Percentiles rank a stretch among this genome's conserved stretches.
Evolutionary conservation across 2,888 invertebrate species (phyloP).

Genomic region (Copidosoma aretas): DNA sequence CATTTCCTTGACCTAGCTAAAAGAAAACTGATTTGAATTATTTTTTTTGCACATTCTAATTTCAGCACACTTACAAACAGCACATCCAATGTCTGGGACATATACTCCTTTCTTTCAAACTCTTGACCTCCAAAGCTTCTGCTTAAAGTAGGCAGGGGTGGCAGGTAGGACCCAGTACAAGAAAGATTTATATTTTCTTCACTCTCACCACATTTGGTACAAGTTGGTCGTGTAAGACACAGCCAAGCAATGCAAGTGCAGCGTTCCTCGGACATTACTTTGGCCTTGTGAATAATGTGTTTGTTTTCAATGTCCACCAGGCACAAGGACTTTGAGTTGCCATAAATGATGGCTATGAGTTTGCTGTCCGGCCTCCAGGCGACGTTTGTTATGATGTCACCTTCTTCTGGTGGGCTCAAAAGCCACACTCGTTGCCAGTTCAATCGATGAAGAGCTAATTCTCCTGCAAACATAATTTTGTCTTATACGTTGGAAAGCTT

Average conservation of each 20-base stretch:
- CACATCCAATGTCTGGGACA: slow-evolving; percentile 63
- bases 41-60: neutral
- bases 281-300: slow-evolving; percentile 73
- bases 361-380: slow-evolving; percentile 97
- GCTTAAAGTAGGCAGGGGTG: slow-evolving; percentile 64
- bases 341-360: slow-evolving; percentile 68
- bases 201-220: slow-evolving; percentile 24
- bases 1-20: slow-evolving; percentile 77
- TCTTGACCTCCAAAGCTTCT: slow-evolving; percentile 60
- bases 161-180: slow-evolving; percentile 61
- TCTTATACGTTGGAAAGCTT: neutral
- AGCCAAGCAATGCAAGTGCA: slow-evolving; percentile 75
- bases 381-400: slow-evolving; percentile 74
- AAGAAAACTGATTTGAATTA: slow-evolving; percentile 4
- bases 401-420: slow-evolving; percentile 77
- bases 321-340: slow-evolving; percentile 51
- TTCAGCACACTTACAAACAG: slow-evolving; percentile 57
- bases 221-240: slow-evolving; percentile 46
- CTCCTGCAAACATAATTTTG: slow-evolving; percentile 67
- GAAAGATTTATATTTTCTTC: slow-evolving; percentile 42
- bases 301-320: slow-evolving; percentile 88
- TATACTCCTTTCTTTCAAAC: slow-evolving; percentile 61
- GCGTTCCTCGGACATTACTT: slow-evolving; percentile 53
- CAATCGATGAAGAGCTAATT: slow-evolving; percentile 85
- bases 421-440: slow-evolving; percentile 95